Evolutionary conservation across 2,113 vertebrate genomes (phyloP).

Genomic region (Abramis brama): DNA sequence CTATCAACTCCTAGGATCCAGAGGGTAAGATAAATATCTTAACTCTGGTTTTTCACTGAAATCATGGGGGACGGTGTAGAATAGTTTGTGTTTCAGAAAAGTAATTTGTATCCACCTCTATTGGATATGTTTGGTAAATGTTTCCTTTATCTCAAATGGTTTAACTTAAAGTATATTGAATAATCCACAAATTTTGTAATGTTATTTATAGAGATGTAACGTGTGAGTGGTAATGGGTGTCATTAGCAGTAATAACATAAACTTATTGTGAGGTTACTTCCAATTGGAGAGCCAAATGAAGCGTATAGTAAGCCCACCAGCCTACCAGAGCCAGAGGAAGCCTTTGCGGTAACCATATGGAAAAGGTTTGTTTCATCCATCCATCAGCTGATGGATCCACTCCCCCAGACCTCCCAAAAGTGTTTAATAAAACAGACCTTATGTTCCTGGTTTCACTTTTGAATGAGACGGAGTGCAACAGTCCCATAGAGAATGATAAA

Average conservation of each 20-base stretch:
- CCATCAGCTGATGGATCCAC: conserved; percentile 36
- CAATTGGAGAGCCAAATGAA: conserved; percentile 1
- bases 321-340: background rate
- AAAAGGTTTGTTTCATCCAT: conserved; percentile 26
- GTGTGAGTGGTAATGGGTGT: conserved; percentile 31
- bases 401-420: conserved; percentile 25
- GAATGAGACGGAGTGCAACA: conserved; percentile 5
- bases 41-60: conserved; percentile 16
- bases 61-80: conserved; percentile 38
- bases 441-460: conserved; percentile 2
- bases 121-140: conserved; percentile 57
- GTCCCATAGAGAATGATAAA: conserved; percentile 27
- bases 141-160: conserved; percentile 53
- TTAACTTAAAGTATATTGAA: conserved; percentile 55
- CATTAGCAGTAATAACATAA: conserved; percentile 14
- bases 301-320: conserved; percentile 1
- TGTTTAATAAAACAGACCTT: conserved; percentile 35
- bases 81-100: conserved; percentile 43
- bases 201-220: conserved; percentile 46
- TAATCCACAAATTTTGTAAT: conserved; percentile 49
- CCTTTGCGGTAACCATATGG: background rate
- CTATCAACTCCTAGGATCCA: conserved; percentile 40
- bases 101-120: conserved; percentile 53
- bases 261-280: conserved; percentile 27
- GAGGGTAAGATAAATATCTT: background rate